Percentiles rank a stretch among this genome's conserved stretches.
phyloP scores from a whole-genome alignment of 2,113 vertebrate genomes.

The Pyrgilauda ruficollis region DNA sequence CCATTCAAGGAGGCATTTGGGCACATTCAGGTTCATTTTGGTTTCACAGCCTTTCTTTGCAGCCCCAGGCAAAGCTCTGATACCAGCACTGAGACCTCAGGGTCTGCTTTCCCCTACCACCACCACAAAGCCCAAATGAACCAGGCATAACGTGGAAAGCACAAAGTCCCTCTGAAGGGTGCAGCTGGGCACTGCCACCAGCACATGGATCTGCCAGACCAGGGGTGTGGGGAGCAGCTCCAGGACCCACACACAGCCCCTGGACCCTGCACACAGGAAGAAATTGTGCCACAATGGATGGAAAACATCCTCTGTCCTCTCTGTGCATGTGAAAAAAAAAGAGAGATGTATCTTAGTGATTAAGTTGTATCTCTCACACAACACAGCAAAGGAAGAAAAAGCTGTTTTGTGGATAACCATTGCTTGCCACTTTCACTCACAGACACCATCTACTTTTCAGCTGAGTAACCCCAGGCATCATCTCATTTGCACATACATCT shows the following conservation, averaged over 20 bases:
- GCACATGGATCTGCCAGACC: not conserved
- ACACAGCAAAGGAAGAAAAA: not conserved
- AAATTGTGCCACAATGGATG: not conserved
- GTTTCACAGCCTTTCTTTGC: not conserved
- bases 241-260: not conserved
- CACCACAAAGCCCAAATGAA: not conserved
- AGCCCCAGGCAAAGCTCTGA: not conserved
- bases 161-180: not conserved
- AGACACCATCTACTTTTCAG: not conserved
- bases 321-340: not conserved
- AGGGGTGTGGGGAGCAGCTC: not conserved
- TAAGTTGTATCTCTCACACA: not conserved
- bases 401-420: not conserved
- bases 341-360: not conserved
- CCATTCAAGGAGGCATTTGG: not conserved
- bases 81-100: not conserved
- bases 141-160: not conserved
- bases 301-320: not conserved
- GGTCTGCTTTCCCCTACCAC: not conserved
- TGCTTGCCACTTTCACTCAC: not conserved
- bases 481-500: not conserved
- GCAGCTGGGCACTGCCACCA: not conserved
- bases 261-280: not conserved
- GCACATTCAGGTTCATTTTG: not conserved
- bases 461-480: not conserved